Base-by-base conservation (phyloP, 92 coral and sea anemone genomes). In the Palythoa heliodiscus region DNA sequence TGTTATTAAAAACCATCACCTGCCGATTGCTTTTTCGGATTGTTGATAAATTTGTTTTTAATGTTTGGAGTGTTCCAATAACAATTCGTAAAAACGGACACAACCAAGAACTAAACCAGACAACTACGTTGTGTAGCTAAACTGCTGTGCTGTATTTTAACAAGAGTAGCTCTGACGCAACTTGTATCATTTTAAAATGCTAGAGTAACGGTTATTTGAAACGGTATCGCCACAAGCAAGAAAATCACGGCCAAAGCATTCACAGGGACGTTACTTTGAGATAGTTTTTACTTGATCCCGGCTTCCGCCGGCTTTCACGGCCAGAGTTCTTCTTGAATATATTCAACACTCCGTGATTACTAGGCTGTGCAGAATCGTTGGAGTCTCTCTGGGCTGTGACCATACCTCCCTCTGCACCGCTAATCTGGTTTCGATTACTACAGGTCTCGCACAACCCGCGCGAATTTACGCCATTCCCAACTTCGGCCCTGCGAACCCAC, bases 191-290 rank as follows among this genome's bases (percentile, higher is more conserved):
- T 55, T 25, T 37, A 23, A 76, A 10, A 79, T 14, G 22, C 29
- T 23, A 17, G 24, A 11, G 13, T 17, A 14, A 58, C 19, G 17
- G 40, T 6, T 25, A 22, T 43, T 43, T 40, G 7, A 2, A 19
- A 11, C n/a, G 20, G 11, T n/a, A 40, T 25, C 3, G 35, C n/a
- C 11, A 52, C 37, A 23, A 20, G 64, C 9, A 71, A 4, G 19
- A 64, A 47, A 52, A 80, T 29, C n/a, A 8, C 2, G 3, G 15
- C 22, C 50, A 4, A 80, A 20, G 55, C 2, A 11, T 47, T 83
- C 67, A 94, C 25, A 94, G 75, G 23, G 98, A 94, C 37, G 98
- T 94, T 11, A 94, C 98, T 87, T 92, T 94, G 39, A 92, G 91
- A n/a, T 91, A 92, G 72, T 92, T 87, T 67, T 92, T 94, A 63